phyloP scores from a whole-genome alignment of 2,113 vertebrate species.

The Dissostichus mawsoni region DNA sequence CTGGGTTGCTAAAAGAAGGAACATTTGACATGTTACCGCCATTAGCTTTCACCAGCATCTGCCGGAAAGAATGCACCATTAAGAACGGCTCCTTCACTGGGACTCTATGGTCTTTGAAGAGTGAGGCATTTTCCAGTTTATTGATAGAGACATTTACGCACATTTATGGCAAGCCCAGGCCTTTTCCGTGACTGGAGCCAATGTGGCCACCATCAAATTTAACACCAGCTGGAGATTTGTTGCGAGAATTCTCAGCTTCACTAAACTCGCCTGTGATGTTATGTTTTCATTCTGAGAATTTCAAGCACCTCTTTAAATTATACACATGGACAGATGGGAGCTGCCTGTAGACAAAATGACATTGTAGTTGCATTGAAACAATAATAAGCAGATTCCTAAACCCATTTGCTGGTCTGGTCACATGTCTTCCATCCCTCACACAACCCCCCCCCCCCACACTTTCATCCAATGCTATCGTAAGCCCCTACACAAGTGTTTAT shows the following conservation, averaged over 20 bases:
- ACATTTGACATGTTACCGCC: conserved; percentile 18
- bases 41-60: conserved; percentile 41
- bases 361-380: background rate
- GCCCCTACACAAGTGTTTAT: background rate
- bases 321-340: conserved; percentile 6
- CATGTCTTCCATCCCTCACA: background rate
- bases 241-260: conserved; percentile 27
- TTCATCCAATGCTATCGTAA: background rate
- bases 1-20: conserved; percentile 14
- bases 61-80: conserved; percentile 36
- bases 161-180: conserved; percentile 32
- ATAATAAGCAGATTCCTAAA: conserved; percentile 6
- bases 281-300: conserved; percentile 15
- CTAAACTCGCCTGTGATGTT: conserved; percentile 12
- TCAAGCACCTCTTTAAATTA: background rate
- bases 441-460: background rate
- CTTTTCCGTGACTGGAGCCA: conserved; percentile 55
- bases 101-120: conserved; percentile 31
- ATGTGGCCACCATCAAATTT: conserved; percentile 41
- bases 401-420: background rate
- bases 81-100: conserved; percentile 20
- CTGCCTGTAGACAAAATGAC: background rate
- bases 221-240: conserved; percentile 38
- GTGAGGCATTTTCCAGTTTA: conserved; percentile 17
- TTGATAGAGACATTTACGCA: conserved; percentile 39